phyloP scores from a whole-genome alignment of 2,888 invertebrate species.

The Mimachlamys varia region DNA sequence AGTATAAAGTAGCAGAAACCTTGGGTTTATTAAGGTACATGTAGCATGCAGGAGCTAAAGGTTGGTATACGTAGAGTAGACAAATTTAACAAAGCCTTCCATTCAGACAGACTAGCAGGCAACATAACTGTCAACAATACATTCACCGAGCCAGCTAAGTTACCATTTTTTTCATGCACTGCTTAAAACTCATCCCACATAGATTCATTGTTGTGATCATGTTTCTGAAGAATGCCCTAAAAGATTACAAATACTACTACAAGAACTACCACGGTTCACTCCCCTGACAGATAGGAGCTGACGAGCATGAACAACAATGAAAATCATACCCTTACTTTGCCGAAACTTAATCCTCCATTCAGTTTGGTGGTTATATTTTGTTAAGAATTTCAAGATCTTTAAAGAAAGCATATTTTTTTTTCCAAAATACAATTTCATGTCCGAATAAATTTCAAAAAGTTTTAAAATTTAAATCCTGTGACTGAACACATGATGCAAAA shows the following conservation, averaged over 20 bases:
- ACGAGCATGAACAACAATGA: not conserved
- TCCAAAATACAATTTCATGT: not conserved
- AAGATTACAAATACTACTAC: not conserved
- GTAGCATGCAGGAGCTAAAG: not conserved
- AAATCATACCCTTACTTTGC: constrained; percentile 9
- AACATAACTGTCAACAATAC: constrained; percentile 25
- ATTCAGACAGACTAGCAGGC: not conserved
- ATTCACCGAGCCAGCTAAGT: not conserved
- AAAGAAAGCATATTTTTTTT: not conserved
- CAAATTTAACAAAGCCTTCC: not conserved
- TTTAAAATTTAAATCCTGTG: too few species aligned
- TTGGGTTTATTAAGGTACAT: not conserved
- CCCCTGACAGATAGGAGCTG: not conserved
- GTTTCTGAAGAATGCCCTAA: not conserved
- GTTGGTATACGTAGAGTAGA: not conserved
- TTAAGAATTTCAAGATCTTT: not conserved
- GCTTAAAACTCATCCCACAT: not conserved
- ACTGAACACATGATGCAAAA: too few species aligned
- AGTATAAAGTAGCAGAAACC: not conserved
- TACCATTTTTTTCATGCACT: not conserved
- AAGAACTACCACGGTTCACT: not conserved
- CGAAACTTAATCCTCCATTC: not conserved
- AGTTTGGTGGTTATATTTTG: not conserved
- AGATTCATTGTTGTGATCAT: not conserved
- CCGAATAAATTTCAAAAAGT: not conserved